A percentile compares a stretch with the other conserved stretches of the same genome.
These are phyloP conservation scores for Polymixis lichenea DNA, from an alignment of 2,888 invertebrate genomes.

Conservation along the genomic window DNA sequence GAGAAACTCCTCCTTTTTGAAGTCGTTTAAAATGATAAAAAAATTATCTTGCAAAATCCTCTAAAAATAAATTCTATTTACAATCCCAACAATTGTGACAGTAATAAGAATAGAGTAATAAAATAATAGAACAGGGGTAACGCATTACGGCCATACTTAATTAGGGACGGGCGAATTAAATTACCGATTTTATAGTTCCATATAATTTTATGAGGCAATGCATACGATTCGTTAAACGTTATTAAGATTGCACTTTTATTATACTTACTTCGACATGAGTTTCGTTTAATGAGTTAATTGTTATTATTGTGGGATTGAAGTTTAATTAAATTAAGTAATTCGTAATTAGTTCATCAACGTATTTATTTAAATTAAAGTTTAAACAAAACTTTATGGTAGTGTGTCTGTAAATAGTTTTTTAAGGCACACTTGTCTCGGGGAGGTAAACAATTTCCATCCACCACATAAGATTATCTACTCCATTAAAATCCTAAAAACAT, in stretches of 20 bases:
- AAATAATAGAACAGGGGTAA: constrained; percentile 23
- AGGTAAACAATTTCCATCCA: no score
- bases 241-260: constrained; percentile 42
- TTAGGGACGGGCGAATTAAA: constrained; percentile 44
- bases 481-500: no score
- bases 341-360: neutral
- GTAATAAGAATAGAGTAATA: constrained; percentile 6
- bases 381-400: neutral
- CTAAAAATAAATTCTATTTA: neutral
- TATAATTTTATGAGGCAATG: constrained; percentile 54
- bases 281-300: constrained; percentile 33
- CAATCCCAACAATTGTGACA: constrained; percentile 1
- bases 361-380: neutral
- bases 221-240: constrained; percentile 37
- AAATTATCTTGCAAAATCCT: no score
- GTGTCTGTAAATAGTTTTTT: neutral
- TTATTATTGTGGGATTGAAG: neutral
- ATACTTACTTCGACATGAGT: constrained; percentile 12
- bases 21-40: no score
- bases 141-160: constrained; percentile 33
- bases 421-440: no score
- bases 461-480: no score
- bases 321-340: neutral
- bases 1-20: no score
- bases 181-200: constrained; percentile 60